Evolutionary conservation across 2,797 vertebrate species (phyloP).

Genomic region (Streptopelia turtur): DNA sequence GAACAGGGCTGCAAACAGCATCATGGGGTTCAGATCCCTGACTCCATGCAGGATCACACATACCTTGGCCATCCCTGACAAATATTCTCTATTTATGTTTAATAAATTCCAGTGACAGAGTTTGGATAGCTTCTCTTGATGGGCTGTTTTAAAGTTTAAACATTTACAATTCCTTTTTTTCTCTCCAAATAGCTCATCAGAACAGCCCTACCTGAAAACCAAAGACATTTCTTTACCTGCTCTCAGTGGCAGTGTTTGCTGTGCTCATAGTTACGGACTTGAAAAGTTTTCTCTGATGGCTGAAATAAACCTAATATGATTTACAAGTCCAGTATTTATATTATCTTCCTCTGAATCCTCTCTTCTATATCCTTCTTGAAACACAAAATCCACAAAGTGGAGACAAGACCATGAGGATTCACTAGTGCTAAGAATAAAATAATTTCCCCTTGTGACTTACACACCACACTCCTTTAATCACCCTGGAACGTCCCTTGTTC

Average conservation of each 20-base stretch:
- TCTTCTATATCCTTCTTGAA: neutral
- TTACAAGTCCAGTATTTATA: neutral
- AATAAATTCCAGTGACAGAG: no score
- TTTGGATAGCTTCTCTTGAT: neutral
- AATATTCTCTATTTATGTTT: neutral
- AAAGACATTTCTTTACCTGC: no score
- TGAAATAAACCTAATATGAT: neutral
- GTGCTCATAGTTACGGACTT: neutral
- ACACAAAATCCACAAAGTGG: neutral
- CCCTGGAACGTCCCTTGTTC: accelerated
- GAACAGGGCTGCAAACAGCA: no score
- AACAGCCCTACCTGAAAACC: neutral
- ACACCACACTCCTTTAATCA: neutral
- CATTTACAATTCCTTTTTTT: neutral
- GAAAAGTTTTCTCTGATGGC: neutral
- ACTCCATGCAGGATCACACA: neutral
- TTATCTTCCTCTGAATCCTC: neutral
- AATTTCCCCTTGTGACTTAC: neutral
- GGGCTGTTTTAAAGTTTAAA: neutral
- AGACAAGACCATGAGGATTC: neutral
- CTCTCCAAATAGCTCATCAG: neutral
- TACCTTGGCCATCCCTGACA: neutral
- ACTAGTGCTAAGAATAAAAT: neutral
- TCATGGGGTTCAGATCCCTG: accelerated
- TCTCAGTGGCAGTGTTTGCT: no score